phyloP scores from a whole-genome alignment of 2,113 vertebrate genomes.

The Myrmecophaga tridactyla region DNA sequence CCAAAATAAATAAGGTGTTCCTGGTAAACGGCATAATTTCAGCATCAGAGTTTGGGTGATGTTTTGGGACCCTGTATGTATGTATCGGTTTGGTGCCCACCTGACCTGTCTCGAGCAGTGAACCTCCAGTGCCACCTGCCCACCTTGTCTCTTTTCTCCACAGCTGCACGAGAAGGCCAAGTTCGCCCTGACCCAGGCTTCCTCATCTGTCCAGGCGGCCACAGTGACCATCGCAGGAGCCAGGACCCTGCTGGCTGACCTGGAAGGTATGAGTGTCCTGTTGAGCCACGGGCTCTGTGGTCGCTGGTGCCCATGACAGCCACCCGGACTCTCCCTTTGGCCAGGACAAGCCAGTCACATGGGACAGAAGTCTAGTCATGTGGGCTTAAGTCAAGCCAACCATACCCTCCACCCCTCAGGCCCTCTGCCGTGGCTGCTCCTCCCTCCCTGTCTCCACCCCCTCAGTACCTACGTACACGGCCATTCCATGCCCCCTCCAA shows the following conservation, averaged over 20 bases:
- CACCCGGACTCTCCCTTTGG: neutral
- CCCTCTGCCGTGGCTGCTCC: neutral
- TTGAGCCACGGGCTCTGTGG: neutral
- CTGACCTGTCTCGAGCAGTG: neutral
- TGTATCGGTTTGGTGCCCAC: neutral
- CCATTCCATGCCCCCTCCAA: neutral
- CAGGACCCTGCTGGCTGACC: conserved; percentile 80
- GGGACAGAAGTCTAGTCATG: neutral
- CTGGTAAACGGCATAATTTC: rapidly evolving
- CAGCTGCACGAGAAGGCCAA: conserved; percentile 80
- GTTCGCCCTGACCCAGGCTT: conserved; percentile 77
- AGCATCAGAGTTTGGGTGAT: rapidly evolving
- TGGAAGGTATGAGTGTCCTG: conserved; percentile 81
- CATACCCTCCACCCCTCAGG: neutral
- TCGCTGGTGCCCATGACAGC: rapidly evolving
- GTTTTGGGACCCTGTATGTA: rapidly evolving
- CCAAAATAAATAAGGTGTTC: neutral
- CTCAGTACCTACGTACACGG: neutral
- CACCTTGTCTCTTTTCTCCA: neutral
- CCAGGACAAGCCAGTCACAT: neutral
- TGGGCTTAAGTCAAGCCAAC: neutral
- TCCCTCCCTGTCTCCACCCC: neutral
- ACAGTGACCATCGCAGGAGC: conserved; percentile 83
- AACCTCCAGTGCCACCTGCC: rapidly evolving
- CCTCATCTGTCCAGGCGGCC: conserved; percentile 81